Evolutionary conservation across 2,888 invertebrate species (phyloP), one percentile per base, ranked within the genome.

Genomic region (Temnothorax unifasciatus): DNA sequence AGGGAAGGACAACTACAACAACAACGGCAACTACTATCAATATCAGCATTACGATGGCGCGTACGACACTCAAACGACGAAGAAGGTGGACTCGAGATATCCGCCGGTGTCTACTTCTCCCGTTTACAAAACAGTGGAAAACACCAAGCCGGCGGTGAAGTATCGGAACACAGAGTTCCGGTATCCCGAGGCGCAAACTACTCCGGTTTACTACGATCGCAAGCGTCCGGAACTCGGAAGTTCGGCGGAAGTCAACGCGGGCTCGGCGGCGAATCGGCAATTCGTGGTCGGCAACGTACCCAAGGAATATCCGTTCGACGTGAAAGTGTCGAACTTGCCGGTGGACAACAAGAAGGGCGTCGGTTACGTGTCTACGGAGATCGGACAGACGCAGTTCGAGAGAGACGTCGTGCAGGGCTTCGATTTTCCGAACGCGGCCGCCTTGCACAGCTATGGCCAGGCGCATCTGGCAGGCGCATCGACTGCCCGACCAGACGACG

Each of bases 271-370:
- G 3, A 91, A 95, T 86, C 86, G 94, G 71, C 96, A 97, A 92
- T 97, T 97, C 93, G 97, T 97, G 0, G 97, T 97, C 2, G 97
- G 97, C 0, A 97, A 96, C 90, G 95, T 97, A 0, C 96, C 96
- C 0, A 96, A 97, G 92, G 96, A 96, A 85, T 94, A 94, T 74
- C 75, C 82, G 1, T 90, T 86, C 25, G 88, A 90, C 3, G 88
- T 74, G 13, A 86, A 88, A 54, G 38, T n/a, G 3, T 25, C 83
- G 0, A 34, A 77, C 1, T 21, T 83, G 47, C 69, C 88, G 8
- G 85, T 87, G 1, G 29, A 84, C 0, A 89, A 73, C 15, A 91
- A 89, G 18, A 76, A 86, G 6, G 29, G 50, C 0, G 88, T 83
- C 25, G 61, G 66, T 18, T 85, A 89, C n/a, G 66, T 81, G 44